Percentiles rank a stretch among this genome's conserved stretches.
phyloP scores from a whole-genome alignment of 2,888 invertebrate genomes.

The Trissonchulus latispiculum region DNA sequence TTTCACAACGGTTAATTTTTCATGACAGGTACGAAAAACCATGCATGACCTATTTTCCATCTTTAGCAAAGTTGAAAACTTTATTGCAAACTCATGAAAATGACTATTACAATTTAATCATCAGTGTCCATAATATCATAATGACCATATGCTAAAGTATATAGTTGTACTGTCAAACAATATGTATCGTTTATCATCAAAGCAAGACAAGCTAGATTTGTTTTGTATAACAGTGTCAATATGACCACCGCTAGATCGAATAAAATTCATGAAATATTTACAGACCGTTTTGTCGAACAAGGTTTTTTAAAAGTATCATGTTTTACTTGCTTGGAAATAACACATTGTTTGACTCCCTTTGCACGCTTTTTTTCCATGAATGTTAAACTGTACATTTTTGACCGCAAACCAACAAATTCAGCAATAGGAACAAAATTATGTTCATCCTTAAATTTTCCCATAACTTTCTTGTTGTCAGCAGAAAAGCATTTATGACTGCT shows the following conservation, averaged over 20 bases:
- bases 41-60: no score
- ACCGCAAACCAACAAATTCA: slow-evolving; percentile 5
- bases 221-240: neutral
- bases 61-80: no score
- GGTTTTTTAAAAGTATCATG: neutral
- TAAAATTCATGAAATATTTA: neutral
- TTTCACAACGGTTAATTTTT: no score
- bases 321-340: neutral
- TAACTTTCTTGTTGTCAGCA: neutral
- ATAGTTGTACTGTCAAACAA: no score
- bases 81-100: no score
- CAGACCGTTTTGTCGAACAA: no score
- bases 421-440: neutral
- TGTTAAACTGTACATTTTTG: slow-evolving; percentile 10
- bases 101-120: no score
- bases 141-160: no score
- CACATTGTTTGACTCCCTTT: slow-evolving; percentile 4
- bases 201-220: neutral
- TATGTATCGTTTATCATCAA: slow-evolving; percentile 9
- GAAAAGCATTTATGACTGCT: neutral
- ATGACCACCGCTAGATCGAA: neutral
- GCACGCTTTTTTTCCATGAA: neutral
- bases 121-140: no score
- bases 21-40: no score
- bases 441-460: slow-evolving; percentile 9